phyloP scores from a whole-genome alignment of 2,113 vertebrate species.

The Etheostoma spectabile region DNA sequence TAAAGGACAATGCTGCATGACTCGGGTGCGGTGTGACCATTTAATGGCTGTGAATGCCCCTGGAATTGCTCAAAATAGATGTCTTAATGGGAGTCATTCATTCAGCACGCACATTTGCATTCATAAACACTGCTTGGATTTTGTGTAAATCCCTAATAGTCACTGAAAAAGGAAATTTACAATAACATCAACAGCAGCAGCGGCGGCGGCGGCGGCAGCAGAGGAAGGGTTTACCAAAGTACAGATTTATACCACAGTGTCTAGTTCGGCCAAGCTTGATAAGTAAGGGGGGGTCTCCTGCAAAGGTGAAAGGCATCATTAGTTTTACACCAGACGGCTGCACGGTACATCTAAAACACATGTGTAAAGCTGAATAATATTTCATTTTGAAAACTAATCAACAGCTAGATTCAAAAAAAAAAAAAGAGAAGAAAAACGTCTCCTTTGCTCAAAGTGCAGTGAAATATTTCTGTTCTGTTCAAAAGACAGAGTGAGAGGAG shows the following conservation, averaged over 20 bases:
- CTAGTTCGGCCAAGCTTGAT: slow-evolving; percentile 49
- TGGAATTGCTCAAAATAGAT: slow-evolving; percentile 62
- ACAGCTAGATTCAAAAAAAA: slow-evolving; percentile 30
- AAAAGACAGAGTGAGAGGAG: slow-evolving; percentile 8
- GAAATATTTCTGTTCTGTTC: slow-evolving; percentile 52
- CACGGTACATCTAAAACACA: slow-evolving; percentile 62
- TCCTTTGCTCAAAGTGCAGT: slow-evolving; percentile 28
- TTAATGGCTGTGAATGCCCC: slow-evolving; percentile 63
- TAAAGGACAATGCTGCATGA: slow-evolving; percentile 62
- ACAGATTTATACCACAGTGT: slow-evolving; percentile 28
- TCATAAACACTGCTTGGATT: slow-evolving; percentile 51
- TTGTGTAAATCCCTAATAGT: slow-evolving; percentile 28
- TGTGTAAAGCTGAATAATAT: slow-evolving; percentile 60
- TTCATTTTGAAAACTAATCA: slow-evolving; percentile 65
- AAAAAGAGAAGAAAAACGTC: slow-evolving; percentile 3
- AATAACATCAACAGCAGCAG: slow-evolving; percentile 23
- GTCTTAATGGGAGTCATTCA: slow-evolving; percentile 71
- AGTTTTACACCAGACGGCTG: slow-evolving; percentile 57
- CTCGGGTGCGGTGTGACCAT: slow-evolving; percentile 60
- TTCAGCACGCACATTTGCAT: slow-evolving; percentile 53
- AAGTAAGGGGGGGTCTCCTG: slow-evolving; percentile 60
- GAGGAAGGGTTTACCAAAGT: slow-evolving; percentile 23
- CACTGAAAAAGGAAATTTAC: slow-evolving; percentile 43
- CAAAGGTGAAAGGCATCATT: slow-evolving; percentile 72
- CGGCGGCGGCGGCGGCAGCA: neutral